Conservation (phyloP, 2,113 vertebrate genomes). For the Petrocephalus microphthalmus region DNA sequence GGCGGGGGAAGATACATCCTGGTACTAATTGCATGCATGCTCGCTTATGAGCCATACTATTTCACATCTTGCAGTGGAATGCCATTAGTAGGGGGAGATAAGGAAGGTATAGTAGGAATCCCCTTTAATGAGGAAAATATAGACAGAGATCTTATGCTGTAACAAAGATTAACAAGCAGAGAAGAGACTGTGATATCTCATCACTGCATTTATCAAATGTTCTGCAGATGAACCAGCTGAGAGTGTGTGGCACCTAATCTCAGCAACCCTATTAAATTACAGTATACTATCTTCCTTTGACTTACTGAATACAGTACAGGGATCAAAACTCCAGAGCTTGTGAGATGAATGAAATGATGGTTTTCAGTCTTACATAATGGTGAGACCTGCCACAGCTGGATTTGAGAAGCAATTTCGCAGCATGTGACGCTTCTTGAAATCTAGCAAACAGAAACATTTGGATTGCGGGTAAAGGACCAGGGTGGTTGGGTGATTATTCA, state of each 20-base stretch:
- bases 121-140: background rate
- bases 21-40: background rate
- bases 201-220: background rate
- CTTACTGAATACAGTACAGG: background rate
- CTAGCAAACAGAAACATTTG: background rate
- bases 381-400: background rate
- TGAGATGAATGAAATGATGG: background rate
- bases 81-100: background rate
- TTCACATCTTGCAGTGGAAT: background rate
- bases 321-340: background rate
- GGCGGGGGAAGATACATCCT: background rate
- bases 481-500: background rate
- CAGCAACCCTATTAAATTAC: background rate
- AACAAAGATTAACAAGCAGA: background rate
- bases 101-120: background rate
- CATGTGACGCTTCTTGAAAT: background rate
- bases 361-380: background rate
- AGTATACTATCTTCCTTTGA: background rate
- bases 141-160: background rate
- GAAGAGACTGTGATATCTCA: background rate
- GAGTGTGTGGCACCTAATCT: constrained; percentile 1
- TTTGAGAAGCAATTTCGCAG: background rate
- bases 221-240: background rate
- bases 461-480: background rate
- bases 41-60: too few species aligned